phyloP scores from a whole-genome alignment of 2,888 invertebrate genomes.

The Parthenolecanium corni region DNA sequence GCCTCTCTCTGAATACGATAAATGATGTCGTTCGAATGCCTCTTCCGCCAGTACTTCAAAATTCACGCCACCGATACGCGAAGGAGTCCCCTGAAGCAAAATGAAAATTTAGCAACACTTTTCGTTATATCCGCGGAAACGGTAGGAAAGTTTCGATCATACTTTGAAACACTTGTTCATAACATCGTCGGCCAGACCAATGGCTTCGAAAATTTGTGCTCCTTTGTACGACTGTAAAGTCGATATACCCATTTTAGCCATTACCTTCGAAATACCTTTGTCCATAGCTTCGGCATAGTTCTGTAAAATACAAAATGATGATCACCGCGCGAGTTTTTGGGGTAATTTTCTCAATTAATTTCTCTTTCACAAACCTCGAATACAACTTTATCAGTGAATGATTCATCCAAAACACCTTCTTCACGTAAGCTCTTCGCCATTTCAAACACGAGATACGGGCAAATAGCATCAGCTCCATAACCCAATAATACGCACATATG shows the following conservation, averaged over 20 bases:
- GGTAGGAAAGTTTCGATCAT: constrained; percentile 42
- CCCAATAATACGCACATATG: constrained; percentile 91
- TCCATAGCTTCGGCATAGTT: constrained; percentile 86
- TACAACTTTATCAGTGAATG: constrained; percentile 65
- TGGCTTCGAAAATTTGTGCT: constrained; percentile 98
- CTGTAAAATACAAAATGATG: constrained; percentile 35
- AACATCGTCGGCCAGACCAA: constrained; percentile 84
- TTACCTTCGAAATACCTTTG: constrained; percentile 80
- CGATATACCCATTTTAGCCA: constrained; percentile 99
- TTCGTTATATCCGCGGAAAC: neutral
- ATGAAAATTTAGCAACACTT: neutral
- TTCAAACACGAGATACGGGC: constrained; percentile 93
- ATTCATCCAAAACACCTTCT: constrained; percentile 69
- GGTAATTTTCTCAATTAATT: neutral
- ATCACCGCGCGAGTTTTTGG: no score
- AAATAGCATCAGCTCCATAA: constrained; percentile 95
- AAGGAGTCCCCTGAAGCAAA: constrained; percentile 47
- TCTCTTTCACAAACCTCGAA: constrained; percentile 51
- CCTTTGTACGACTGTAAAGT: constrained; percentile 97
- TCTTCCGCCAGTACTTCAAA: constrained; percentile 80
- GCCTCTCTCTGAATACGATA: constrained; percentile 56
- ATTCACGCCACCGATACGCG: constrained; percentile 75
- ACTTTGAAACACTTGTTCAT: constrained; percentile 84
- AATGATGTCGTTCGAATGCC: constrained; percentile 64
- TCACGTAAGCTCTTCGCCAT: constrained; percentile 73